Percentiles rank a stretch among this genome's conserved stretches.
phyloP scores from a whole-genome alignment of 1,140 invertebrate species.

The roundworm (Caenorhabditis elegans) region WBcel235 BX284605.5:12904001-12904500 shows the following conservation, averaged over 20 bases:
- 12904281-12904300: conserved; percentile 10
- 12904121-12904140: conserved; percentile 3
- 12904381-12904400: conserved; percentile 45
- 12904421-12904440: conserved; percentile 52
- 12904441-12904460: conserved; percentile 34
- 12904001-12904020: conserved; percentile 45
- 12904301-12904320: conserved; percentile 50
- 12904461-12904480: background rate
- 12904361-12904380: conserved; percentile 57
- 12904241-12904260: background rate
- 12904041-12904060: conserved; percentile 26
- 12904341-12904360: conserved; percentile 59
- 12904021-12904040: conserved; percentile 14
- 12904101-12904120: background rate
- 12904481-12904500: background rate
- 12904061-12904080: background rate
- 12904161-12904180: background rate
- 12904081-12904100: background rate
- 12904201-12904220: conserved; percentile 20
- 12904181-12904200: conserved; percentile 6
- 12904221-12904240: conserved; percentile 18
- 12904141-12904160: background rate
- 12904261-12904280: background rate
- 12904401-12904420: conserved; percentile 61
- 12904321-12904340: conserved; percentile 58